Conservation (phyloP, 2,113 vertebrate species). For the Microcebus ravelobensis region DNA sequence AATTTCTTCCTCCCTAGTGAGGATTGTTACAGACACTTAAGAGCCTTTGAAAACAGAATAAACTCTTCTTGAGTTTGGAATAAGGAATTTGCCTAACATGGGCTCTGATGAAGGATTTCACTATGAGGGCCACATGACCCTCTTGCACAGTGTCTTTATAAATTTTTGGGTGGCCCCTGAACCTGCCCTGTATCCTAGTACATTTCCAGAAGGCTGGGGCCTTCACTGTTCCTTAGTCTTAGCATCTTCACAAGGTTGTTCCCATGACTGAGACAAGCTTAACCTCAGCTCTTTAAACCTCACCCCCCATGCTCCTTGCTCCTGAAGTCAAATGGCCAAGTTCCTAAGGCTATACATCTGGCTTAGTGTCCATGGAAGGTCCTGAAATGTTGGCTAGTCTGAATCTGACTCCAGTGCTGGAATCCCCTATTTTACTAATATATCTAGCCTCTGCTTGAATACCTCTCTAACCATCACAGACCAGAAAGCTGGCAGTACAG, state of each 20-base stretch:
- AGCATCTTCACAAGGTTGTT: not conserved
- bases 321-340: not conserved
- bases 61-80: conserved; percentile 44
- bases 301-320: not conserved
- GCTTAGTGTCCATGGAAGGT: not conserved
- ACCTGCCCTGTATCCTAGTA: not conserved
- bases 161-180: conserved; percentile 18
- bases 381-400: conserved; percentile 13
- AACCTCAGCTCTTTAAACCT: conserved; percentile 12
- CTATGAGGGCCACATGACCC: not conserved
- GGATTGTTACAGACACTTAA: conserved; percentile 1
- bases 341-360: not conserved
- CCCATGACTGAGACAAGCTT: not conserved
- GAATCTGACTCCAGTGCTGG: conserved; percentile 31
- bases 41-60: conserved; percentile 35
- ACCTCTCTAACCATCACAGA: not conserved
- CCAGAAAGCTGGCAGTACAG: not conserved
- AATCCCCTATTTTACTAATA: not conserved
- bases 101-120: conserved; percentile 29
- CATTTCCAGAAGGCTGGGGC: conserved; percentile 10
- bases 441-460: conserved; percentile 23
- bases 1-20: conserved; percentile 24
- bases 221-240: conserved; percentile 34
- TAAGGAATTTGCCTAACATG: conserved; percentile 17
- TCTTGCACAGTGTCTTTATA: conserved; percentile 1